Conservation (phyloP, 2,113 vertebrate genomes). For the Montifringilla adamsi region DNA sequence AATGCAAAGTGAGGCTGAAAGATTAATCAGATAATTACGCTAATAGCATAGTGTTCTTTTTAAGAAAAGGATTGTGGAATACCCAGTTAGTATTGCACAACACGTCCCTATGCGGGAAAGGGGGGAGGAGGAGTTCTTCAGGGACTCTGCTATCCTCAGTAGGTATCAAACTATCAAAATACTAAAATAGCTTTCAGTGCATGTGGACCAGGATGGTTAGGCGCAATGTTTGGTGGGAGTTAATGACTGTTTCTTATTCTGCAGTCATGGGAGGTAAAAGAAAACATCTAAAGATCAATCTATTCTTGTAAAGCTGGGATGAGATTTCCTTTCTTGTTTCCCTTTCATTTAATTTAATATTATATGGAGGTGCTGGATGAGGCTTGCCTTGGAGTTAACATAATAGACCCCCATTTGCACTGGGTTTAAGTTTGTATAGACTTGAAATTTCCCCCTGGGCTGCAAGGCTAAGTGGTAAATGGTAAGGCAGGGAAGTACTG, state of each 20-base stretch:
- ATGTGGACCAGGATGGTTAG: background rate
- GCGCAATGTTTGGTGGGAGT: background rate
- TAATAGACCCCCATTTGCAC: background rate
- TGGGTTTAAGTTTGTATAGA: background rate
- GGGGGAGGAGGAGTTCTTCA: background rate
- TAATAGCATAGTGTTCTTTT: background rate
- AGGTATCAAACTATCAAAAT: background rate
- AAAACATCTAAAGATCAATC: background rate
- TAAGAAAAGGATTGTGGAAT: background rate
- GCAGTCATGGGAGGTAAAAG: background rate
- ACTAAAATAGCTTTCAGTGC: background rate
- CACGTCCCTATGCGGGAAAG: background rate
- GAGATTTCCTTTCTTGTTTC: background rate
- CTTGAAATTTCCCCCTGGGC: background rate
- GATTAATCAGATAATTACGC: slow-evolving; percentile 17
- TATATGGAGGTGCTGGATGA: background rate
- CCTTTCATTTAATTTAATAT: background rate
- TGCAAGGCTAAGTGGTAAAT: background rate
- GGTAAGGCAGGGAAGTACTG: background rate
- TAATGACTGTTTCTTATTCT: background rate
- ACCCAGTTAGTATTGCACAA: background rate
- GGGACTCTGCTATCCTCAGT: background rate
- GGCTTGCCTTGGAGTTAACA: background rate
- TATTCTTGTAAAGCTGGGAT: background rate
- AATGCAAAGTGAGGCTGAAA: slow-evolving; percentile 5